phyloP scores from a whole-genome alignment of 2,113 vertebrate species.

The Vulpes ferrilata region DNA sequence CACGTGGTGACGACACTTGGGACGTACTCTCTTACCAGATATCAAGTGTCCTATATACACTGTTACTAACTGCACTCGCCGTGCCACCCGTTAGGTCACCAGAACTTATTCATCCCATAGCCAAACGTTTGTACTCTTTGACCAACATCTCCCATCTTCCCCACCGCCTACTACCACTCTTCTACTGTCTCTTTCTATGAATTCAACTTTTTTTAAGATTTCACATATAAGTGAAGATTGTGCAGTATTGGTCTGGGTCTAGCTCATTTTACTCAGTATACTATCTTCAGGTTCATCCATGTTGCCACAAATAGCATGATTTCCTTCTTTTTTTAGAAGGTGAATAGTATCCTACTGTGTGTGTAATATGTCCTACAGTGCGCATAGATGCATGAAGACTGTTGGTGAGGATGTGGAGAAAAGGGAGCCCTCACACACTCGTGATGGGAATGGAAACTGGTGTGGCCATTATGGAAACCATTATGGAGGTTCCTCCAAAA shows the following conservation, averaged over 20 bases:
- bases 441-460: not conserved
- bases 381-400: not conserved
- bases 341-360: not conserved
- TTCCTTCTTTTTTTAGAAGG: not conserved
- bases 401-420: constrained; percentile 12
- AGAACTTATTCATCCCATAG: not conserved
- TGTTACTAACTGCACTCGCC: not conserved
- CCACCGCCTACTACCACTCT: not conserved
- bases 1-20: not conserved
- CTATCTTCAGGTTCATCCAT: not conserved
- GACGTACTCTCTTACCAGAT: not conserved
- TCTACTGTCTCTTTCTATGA: not conserved
- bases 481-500: not conserved
- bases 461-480: not conserved
- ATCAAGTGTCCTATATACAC: not conserved
- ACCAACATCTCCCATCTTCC: not conserved
- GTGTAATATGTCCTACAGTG: not conserved
- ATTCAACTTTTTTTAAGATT: not conserved
- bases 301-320: not conserved
- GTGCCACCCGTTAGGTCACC: not conserved
- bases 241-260: not conserved
- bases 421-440: not conserved
- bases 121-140: constrained; percentile 10
- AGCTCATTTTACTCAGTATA: not conserved
- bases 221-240: not conserved